phyloP scores from a whole-genome alignment of 2,888 invertebrate species.

The Chymomyza caudatula region DNA sequence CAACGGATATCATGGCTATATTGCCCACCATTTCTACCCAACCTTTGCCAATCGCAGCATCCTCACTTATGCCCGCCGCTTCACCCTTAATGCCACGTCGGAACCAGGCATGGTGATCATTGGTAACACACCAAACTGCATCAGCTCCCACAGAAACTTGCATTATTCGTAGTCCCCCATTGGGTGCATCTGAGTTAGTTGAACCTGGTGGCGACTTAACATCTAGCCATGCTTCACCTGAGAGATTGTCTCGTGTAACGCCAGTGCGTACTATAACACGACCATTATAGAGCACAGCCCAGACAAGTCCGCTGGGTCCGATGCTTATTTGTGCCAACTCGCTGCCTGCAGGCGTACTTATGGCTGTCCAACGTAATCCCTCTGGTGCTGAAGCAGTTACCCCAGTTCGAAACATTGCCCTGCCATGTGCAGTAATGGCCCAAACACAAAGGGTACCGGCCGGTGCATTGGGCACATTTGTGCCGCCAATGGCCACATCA shows the following conservation, averaged over 20 bases:
- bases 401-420: slow-evolving; percentile 91
- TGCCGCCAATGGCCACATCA: slow-evolving; percentile 92
- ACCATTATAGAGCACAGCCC: slow-evolving; percentile 92
- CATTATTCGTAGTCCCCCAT: slow-evolving; percentile 82
- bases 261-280: slow-evolving; percentile 89
- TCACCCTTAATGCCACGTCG: slow-evolving; percentile 86
- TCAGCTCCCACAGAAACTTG: slow-evolving; percentile 90
- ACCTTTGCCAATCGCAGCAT: slow-evolving; percentile 87
- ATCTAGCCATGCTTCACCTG: slow-evolving; percentile 88
- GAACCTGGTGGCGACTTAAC: slow-evolving; percentile 84
- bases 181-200: slow-evolving; percentile 55
- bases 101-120: slow-evolving; percentile 92
- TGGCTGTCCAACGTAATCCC: slow-evolving; percentile 90
- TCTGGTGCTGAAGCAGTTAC: slow-evolving; percentile 91
- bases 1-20: slow-evolving; percentile 90
- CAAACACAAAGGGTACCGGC: slow-evolving; percentile 90
- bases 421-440: slow-evolving; percentile 94
- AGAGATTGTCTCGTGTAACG: slow-evolving; percentile 84
- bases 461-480: slow-evolving; percentile 87
- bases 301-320: slow-evolving; percentile 90
- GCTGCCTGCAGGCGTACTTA: slow-evolving; percentile 86
- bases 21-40: slow-evolving; percentile 95
- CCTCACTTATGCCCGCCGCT: slow-evolving; percentile 85
- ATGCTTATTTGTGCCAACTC: slow-evolving; percentile 92
- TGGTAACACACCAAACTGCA: slow-evolving; percentile 87